Evolutionary conservation across 2,797 vertebrate species (phyloP).

Genomic region (Platyrinchus mystaceus): DNA sequence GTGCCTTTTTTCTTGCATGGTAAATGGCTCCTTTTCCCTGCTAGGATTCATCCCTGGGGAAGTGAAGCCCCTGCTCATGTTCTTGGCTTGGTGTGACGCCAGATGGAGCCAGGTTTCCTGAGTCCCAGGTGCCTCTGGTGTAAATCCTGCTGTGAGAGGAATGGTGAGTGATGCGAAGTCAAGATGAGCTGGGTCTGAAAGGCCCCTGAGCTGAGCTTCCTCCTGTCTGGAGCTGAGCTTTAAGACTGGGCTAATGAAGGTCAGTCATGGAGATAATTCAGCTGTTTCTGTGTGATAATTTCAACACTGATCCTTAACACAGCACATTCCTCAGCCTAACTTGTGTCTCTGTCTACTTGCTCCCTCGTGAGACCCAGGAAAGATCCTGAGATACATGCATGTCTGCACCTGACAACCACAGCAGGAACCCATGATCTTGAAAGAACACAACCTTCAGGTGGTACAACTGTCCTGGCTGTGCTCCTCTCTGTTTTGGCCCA

Average conservation of each 20-base stretch:
- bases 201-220: neutral
- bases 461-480: neutral
- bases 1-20: neutral
- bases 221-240: neutral
- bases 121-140: neutral
- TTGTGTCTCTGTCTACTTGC: neutral
- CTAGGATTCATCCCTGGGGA: neutral
- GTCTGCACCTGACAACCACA: neutral
- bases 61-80: neutral
- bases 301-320: neutral
- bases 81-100: neutral
- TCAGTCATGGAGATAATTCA: neutral
- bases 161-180: neutral
- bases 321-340: neutral
- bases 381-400: accelerated
- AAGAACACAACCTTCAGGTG: neutral
- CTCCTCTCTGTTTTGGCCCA: neutral
- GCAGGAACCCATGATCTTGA: accelerated
- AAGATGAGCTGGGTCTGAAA: neutral
- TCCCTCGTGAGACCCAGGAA: neutral
- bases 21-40: neutral
- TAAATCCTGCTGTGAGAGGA: neutral
- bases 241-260: neutral
- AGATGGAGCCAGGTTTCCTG: neutral
- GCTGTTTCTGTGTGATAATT: neutral